Conservation (phyloP, 2,888 invertebrate species). For the Lycaena phlaeas region DNA sequence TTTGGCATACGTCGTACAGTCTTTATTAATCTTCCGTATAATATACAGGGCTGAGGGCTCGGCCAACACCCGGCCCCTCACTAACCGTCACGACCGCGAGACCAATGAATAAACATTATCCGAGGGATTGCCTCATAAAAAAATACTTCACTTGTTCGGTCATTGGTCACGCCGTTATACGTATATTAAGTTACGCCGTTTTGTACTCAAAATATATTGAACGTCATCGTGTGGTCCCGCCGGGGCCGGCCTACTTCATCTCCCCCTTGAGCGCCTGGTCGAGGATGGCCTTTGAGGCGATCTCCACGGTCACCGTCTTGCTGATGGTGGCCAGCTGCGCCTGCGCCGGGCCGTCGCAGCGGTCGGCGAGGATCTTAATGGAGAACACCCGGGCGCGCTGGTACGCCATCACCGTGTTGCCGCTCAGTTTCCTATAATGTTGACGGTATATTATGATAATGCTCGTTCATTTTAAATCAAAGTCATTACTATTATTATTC, state of each 20-base stretch:
- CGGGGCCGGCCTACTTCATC: constrained; percentile 24
- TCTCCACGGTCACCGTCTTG: constrained; percentile 63
- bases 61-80: background rate
- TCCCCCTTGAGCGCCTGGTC: constrained; percentile 57
- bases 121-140: background rate
- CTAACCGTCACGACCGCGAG: constrained; percentile 1
- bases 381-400: constrained; percentile 92
- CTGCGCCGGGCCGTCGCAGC: constrained; percentile 28
- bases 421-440: constrained; percentile 83
- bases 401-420: constrained; percentile 91
- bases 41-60: too few relatives aligned
- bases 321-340: constrained; percentile 58
- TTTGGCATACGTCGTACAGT: constrained; percentile 12
- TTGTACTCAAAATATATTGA: constrained; percentile 6
- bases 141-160: background rate
- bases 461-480: too few relatives aligned
- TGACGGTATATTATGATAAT: too few relatives aligned
- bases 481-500: too few relatives aligned
- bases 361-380: constrained; percentile 77
- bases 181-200: constrained; percentile 9
- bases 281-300: constrained; percentile 52
- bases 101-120: too few relatives aligned
- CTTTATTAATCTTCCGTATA: constrained; percentile 2
- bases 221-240: background rate
- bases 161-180: background rate